phyloP scores from a whole-genome alignment of 2,113 vertebrate genomes.

The Fulmarus glacialis region DNA sequence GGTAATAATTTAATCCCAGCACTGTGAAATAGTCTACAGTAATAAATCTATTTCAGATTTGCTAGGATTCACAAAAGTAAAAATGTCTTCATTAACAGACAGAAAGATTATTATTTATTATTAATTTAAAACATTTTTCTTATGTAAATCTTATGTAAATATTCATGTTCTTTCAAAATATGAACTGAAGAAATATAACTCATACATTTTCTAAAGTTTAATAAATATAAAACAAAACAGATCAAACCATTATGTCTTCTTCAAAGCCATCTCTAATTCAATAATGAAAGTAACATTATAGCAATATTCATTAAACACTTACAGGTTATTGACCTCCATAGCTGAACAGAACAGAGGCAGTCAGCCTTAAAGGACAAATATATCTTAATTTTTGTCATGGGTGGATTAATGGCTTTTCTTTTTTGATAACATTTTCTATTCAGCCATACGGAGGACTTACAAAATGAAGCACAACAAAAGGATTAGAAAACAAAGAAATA shows the following conservation, averaged over 20 bases:
- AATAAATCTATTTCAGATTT: constrained; percentile 55
- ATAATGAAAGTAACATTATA: constrained; percentile 65
- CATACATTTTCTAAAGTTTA: constrained; percentile 32
- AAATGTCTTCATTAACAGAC: constrained; percentile 13
- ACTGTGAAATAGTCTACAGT: constrained; percentile 20
- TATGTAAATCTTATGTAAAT: constrained; percentile 22
- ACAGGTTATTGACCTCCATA: constrained; percentile 70
- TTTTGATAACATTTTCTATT: constrained; percentile 71
- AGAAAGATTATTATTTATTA: constrained; percentile 22
- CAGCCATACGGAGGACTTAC: not conserved
- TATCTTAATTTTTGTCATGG: constrained; percentile 71
- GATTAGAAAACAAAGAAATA: constrained; percentile 62
- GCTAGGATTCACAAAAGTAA: constrained; percentile 13
- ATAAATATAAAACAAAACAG: constrained; percentile 61
- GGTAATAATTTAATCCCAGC: constrained; percentile 3
- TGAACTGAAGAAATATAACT: not conserved
- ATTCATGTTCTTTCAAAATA: constrained; percentile 30
- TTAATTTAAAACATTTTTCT: not conserved
- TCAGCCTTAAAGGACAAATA: constrained; percentile 68
- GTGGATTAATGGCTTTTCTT: constrained; percentile 63
- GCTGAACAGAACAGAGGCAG: constrained; percentile 61
- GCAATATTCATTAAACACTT: constrained; percentile 71
- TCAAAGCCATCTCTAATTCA: constrained; percentile 68
- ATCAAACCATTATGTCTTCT: constrained; percentile 56
- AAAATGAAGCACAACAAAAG: constrained; percentile 56